Evolutionary conservation across 2,797 vertebrate species (phyloP), one percentile per base, ranked within the genome.

Genomic region (Notolabrus celidotus): DNA sequence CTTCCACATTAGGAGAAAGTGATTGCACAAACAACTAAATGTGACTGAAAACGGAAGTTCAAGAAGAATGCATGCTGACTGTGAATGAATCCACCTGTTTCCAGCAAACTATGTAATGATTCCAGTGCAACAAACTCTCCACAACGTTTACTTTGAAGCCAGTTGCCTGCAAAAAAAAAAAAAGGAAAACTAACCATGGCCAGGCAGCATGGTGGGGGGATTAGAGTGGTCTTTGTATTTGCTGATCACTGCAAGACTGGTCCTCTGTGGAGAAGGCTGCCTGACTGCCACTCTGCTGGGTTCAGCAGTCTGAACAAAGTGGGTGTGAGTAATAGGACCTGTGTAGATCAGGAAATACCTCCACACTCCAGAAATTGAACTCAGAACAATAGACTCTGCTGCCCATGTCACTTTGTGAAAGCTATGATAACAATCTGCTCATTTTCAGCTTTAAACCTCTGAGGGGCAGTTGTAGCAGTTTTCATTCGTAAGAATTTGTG

Each of bases 241-340:
- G 94, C 93, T 94, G 93, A 94, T 90, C 74, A 74, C 80, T 89
- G 93, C 90, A 90, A 84, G 83, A 89, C 71, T 67, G 83, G 74
- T 71, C 42, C 84, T 86, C 82, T 82, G 83, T 80, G 79, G 76
- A 88, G 77, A 89, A 88, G 82, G 84, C 77, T 67, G 74, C 61
- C 85, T 88, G 88, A 84, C 83, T 73, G 74, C 67, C 72, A 79
- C 90, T 90, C 88, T 93, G 91, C 91, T 94, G 91, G 89, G 82
- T 93, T 93, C 93, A 94, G 93, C 93, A 93, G 74, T 93, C 84
- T 93, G 90, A 79, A 87, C 87, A 87, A 79, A 90, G 79, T 89
- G 85, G 57, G 73, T 79, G 80, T 83, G 86, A 82, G 82, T 86
- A 85, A 87, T 77, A 60, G 83, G 66, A 87, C 71, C 80, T 70